Conservation (phyloP, 2,797 vertebrate species). For the Limnodromus scolopaceus region DNA sequence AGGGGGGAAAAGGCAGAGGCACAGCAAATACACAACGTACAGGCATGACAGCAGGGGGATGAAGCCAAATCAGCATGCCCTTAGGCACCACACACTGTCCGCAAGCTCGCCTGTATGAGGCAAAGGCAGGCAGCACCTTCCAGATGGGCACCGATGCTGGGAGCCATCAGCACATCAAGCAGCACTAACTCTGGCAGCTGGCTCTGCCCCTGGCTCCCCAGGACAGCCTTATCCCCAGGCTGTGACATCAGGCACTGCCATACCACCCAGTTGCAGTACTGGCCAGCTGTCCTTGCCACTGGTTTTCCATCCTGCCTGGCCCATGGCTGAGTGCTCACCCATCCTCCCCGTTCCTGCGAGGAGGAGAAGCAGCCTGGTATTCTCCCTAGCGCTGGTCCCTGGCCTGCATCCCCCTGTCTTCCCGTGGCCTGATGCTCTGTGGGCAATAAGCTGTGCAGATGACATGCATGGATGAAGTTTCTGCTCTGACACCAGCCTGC, state of each 20-base stretch:
- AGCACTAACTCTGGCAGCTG: neutral
- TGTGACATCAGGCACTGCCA: neutral
- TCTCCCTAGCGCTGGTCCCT: neutral
- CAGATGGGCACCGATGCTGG: neutral
- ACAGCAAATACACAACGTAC: neutral
- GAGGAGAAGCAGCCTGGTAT: neutral
- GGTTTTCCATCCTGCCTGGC: neutral
- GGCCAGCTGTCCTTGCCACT: neutral
- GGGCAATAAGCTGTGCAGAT: neutral
- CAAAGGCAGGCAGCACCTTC: neutral
- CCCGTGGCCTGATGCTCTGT: accelerated
- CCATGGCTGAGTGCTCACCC: accelerated
- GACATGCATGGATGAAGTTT: neutral
- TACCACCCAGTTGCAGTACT: neutral
- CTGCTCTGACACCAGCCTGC: neutral
- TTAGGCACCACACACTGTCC: neutral
- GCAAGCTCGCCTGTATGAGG: neutral
- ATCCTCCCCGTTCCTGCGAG: accelerated
- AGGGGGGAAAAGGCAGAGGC: neutral
- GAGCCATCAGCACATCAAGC: neutral
- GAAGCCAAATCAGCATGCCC: neutral
- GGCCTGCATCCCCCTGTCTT: neutral
- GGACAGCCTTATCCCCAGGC: neutral
- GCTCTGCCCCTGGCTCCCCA: neutral
- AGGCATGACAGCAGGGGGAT: neutral